Base-by-base conservation (phyloP, 1,140 invertebrate genomes). In the Piezodorus guildinii region DNA sequence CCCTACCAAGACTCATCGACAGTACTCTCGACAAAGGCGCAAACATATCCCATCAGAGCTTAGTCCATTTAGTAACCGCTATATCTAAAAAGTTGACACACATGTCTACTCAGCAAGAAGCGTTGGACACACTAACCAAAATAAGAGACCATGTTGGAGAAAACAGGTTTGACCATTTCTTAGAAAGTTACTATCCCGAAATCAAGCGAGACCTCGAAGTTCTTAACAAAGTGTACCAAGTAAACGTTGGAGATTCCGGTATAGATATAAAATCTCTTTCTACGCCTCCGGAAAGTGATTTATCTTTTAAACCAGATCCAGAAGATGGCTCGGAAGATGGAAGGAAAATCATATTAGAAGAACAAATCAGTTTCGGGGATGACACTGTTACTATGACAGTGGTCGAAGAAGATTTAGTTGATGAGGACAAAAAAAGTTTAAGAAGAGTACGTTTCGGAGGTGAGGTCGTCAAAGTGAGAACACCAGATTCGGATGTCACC, bases 401-500 rank as follows among this genome's bases (percentile, higher is more conserved):
- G 16, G 12, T 45, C 0, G 39, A 64, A 21, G 60, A 62, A 63
- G 51, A 58, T 34, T 39, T 51, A 10, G 54, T 9, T 25, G 45
- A 60, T 45, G 87, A 89, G 71, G 85, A 86, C 70, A 80, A 76
- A 66, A 68, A 62, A 60, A 69, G 69, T 0, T 68, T 68, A 5
- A 73, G 76, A 62, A 80, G 85, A 69, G 88, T 91, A 1, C 81
- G 86, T 30, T 91, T 91, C 70, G 88, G 88, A 0, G 88, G 88
- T 10, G 88, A 90, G 76, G 80, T 87, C 56, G 83, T 90, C 0
- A 90, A 90, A 76, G 78, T 91, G 70, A 77, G 87, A 59, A 91
- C 88, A 15, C 88, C 88, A 0, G 88, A 91, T 67, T 88, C 86
- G 70, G 87, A 90, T 68, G 77, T 72, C 15, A 81, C 68, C 4